Evolutionary conservation across 2,888 invertebrate species (phyloP).

Genomic region (Brachyptera risi): DNA sequence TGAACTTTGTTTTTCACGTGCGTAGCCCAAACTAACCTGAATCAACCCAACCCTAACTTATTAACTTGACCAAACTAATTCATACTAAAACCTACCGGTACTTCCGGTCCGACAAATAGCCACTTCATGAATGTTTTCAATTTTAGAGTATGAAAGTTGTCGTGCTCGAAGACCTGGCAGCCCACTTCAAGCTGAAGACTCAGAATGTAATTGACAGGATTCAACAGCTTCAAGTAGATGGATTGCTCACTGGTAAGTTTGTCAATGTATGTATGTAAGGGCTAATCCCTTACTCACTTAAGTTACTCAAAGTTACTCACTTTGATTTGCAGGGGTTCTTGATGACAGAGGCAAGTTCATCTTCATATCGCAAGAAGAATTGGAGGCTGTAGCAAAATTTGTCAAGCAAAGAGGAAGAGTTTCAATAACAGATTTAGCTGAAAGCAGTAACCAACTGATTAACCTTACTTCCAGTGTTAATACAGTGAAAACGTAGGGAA

Average conservation of each 20-base stretch:
- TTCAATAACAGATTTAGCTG: slow-evolving; percentile 88
- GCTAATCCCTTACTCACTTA: too few species aligned
- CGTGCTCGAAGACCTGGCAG: slow-evolving; percentile 88
- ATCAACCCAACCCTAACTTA: too few species aligned
- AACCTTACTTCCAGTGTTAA: slow-evolving; percentile 56
- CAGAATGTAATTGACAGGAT: slow-evolving; percentile 85
- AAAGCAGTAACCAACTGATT: slow-evolving; percentile 90
- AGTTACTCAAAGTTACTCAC: too few species aligned
- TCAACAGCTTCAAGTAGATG: slow-evolving; percentile 75
- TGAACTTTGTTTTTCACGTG: too few species aligned
- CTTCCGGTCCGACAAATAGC: too few species aligned
- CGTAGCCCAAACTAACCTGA: too few species aligned
- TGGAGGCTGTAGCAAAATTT: slow-evolving; percentile 91
- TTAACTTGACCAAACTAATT: too few species aligned
- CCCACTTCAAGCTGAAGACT: slow-evolving; percentile 86
- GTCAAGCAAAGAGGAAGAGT: slow-evolving; percentile 92
- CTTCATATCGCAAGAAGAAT: slow-evolving; percentile 87
- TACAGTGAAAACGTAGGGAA: slow-evolving; percentile 1
- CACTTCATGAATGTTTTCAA: too few species aligned
- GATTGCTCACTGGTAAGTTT: slow-evolving; percentile 63
- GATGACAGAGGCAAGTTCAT: slow-evolving; percentile 99
- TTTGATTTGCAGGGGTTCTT: slow-evolving; percentile 69
- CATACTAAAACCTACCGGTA: too few species aligned
- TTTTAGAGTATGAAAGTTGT: slow-evolving; percentile 82
- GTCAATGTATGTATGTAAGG: too few species aligned